phyloP scores from a whole-genome alignment of 2,113 vertebrate species.

The Stigmatopora nigra region DNA sequence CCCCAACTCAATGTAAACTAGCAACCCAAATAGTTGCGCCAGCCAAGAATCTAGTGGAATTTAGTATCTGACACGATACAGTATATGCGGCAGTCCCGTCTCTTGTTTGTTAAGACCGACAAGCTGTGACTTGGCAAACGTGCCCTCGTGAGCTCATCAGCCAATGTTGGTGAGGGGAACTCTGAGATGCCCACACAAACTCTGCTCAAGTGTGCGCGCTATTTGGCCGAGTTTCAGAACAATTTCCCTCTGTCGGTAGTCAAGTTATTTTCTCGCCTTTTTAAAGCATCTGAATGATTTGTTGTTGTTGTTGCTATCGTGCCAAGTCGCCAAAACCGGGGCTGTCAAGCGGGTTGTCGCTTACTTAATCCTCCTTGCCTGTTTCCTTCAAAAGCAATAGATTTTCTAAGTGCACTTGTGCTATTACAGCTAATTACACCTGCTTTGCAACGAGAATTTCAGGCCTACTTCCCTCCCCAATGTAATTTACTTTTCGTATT shows the following conservation, averaged over 20 bases:
- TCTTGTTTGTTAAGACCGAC: slow-evolving; percentile 24
- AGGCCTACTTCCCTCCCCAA: neutral
- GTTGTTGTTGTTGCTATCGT: slow-evolving; percentile 24
- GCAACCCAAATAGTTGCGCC: too few relatives aligned
- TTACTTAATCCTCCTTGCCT: neutral
- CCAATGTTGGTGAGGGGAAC: slow-evolving; percentile 19
- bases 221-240: neutral
- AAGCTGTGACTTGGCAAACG: slow-evolving; percentile 31
- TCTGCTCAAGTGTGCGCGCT: slow-evolving; percentile 8
- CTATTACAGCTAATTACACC: neutral
- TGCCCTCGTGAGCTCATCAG: slow-evolving; percentile 42
- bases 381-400: neutral
- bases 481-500: neutral
- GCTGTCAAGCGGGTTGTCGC: slow-evolving; percentile 3
- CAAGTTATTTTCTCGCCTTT: neutral
- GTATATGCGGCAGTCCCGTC: neutral
- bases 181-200: slow-evolving; percentile 27
- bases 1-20: too few relatives aligned
- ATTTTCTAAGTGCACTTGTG: neutral
- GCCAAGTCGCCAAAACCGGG: slow-evolving; percentile 13
- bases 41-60: neutral
- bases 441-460: neutral
- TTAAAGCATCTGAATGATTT: slow-evolving; percentile 17
- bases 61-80: neutral
- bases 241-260: neutral